Conservation (phyloP, 2,113 vertebrate species). For the Sisor rabdophorus region DNA sequence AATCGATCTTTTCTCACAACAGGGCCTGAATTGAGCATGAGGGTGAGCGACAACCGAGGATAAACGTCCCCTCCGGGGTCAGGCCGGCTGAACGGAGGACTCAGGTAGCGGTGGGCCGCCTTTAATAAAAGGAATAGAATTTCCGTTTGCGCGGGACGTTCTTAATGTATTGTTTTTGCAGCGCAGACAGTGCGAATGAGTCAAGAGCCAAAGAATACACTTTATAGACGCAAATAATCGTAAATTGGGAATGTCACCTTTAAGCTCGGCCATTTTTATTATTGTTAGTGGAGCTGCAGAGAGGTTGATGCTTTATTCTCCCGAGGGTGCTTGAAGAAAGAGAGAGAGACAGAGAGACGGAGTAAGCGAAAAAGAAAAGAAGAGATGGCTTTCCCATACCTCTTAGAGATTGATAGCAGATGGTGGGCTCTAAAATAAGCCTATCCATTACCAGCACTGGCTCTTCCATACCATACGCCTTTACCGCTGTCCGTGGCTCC, state of each 20-base stretch:
- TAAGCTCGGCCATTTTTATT: constrained; percentile 99
- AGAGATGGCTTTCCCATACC: constrained; percentile 85
- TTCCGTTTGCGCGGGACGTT: constrained; percentile 88
- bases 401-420: constrained; percentile 92
- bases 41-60: constrained; percentile 59
- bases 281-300: constrained; percentile 97
- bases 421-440: constrained; percentile 94
- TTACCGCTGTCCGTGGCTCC: constrained; percentile 80
- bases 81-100: constrained; percentile 78
- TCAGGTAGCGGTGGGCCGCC: constrained; percentile 86
- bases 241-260: constrained; percentile 99
- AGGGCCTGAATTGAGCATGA: constrained; percentile 64
- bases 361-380: constrained; percentile 7
- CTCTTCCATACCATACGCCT: constrained; percentile 76
- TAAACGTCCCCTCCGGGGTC: constrained; percentile 75
- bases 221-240: constrained; percentile 99
- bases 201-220: constrained; percentile 94
- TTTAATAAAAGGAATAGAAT: constrained; percentile 93
- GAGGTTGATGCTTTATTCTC: constrained; percentile 97
- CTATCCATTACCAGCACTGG: constrained; percentile 91
- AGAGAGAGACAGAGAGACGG: constrained; percentile 54
- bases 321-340: constrained; percentile 71
- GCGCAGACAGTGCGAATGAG: constrained; percentile 83
- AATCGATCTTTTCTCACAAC: constrained; percentile 34
- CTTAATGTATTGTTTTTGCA: constrained; percentile 93